phyloP scores from a whole-genome alignment of 2,888 invertebrate genomes.

The Incurvaria masculella region DNA sequence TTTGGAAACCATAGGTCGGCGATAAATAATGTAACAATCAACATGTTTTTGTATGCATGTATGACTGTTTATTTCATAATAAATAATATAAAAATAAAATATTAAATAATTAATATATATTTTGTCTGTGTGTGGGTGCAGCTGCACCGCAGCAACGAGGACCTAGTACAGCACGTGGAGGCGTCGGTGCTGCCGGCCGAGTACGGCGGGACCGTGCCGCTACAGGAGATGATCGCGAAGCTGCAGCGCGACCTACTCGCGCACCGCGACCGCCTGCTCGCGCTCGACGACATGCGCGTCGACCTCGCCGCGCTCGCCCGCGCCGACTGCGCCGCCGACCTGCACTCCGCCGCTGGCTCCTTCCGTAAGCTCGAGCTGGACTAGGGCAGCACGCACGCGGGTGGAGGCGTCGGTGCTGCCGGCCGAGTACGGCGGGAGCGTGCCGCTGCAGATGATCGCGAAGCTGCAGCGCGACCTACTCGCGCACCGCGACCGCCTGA shows the following conservation, averaged over 20 bases:
- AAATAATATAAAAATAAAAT: not conserved
- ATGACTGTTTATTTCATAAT: not conserved
- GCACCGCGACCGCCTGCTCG: constrained; percentile 62
- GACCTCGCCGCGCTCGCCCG: constrained; percentile 61
- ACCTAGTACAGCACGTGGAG: constrained; percentile 68
- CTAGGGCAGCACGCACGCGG: constrained; percentile 50
- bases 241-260: constrained; percentile 64
- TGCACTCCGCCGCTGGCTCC: constrained; percentile 76
- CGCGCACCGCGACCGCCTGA: constrained; percentile 61
- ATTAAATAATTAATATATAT: constrained; percentile 8
- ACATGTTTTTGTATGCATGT: constrained; percentile 7
- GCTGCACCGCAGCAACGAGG: constrained; percentile 73
- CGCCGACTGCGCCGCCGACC: constrained; percentile 63
- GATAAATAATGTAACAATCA: constrained; percentile 8
- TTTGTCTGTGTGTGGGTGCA: constrained; percentile 28
- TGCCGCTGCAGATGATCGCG: constrained; percentile 77
- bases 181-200: constrained; percentile 79
- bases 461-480: constrained; percentile 64
- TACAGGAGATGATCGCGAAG: constrained; percentile 76
- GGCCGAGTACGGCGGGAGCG: constrained; percentile 84
- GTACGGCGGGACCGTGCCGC: constrained; percentile 81
- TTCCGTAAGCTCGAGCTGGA: constrained; percentile 84
- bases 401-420: constrained; percentile 75
- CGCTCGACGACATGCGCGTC: constrained; percentile 73
- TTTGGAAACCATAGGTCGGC: no score